These are phyloP conservation scores for Pocillopora meandrina DNA, from an alignment of 92 coral and sea anemone species.

Conservation along the genomic window DNA sequence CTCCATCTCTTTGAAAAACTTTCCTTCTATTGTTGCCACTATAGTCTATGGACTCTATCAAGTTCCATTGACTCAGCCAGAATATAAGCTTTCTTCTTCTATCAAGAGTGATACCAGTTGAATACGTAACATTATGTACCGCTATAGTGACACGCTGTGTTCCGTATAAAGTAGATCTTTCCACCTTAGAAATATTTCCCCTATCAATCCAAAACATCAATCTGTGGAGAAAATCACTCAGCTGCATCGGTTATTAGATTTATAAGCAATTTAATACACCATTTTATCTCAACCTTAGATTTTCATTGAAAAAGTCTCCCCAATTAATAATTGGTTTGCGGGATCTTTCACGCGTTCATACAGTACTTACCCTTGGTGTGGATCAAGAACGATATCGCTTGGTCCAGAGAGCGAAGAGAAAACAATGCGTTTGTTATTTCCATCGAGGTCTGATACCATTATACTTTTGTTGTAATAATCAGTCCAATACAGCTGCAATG, in stretches of 20 bases:
- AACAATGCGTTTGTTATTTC: not conserved
- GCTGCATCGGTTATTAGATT: no score
- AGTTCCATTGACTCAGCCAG: constrained; percentile 57
- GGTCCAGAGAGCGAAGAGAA: not conserved
- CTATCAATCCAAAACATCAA: constrained; percentile 68
- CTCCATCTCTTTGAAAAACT: constrained; percentile 8
- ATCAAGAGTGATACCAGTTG: constrained; percentile 55
- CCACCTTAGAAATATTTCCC: constrained; percentile 46
- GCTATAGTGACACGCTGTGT: constrained; percentile 35
- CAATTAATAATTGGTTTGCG: no score
- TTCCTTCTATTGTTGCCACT: constrained; percentile 38
- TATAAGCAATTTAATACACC: no score
- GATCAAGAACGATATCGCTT: not conserved
- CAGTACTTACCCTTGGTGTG: not conserved
- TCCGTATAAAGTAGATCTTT: constrained; percentile 57
- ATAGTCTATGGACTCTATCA: constrained; percentile 53
- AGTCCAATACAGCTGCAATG: not conserved
- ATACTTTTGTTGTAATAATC: not conserved
- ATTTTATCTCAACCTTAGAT: no score
- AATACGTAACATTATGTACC: constrained; percentile 34
- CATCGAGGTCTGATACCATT: not conserved
- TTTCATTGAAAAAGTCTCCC: no score
- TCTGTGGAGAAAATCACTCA: constrained; percentile 10
- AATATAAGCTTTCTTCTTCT: constrained; percentile 33
- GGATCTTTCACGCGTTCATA: no score